Base-by-base conservation (phyloP, 2,888 invertebrate species). In the Periphyllus acericola region DNA sequence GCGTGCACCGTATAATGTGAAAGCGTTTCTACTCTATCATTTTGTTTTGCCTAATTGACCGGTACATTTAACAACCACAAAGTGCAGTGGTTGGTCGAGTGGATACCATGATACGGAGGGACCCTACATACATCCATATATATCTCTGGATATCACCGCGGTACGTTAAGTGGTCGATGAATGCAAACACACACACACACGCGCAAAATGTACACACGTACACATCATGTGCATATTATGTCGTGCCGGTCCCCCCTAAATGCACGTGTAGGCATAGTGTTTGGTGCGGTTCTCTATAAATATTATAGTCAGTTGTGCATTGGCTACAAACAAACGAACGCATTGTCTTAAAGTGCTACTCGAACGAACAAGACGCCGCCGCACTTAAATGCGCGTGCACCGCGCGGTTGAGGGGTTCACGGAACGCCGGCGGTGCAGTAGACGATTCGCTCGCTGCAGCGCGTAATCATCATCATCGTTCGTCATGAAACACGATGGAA, bases 271-370 rank as follows among this genome's bases (percentile, higher is more conserved):
- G 71, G 25, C 21, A 29, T 72, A 19, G 34, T 72, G 72, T 32
- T 32, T 34, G 17, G 17, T 32, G 32, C 17, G 34, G 34, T 72
- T 34, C 72, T 32, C 34, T 19, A 72, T 34, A 72, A 72, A 72
- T 72, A 72, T 72, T 72, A 72, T 72, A 72, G 72, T 72, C 72
- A 34, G 9, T 68, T 6, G 72, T 68, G 68, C 34, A 72, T 72
- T 19, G 34, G 72, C 34, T 34, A 5, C 72, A 19, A 72, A 72
- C 72, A 34, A 68, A 34, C 72, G 34, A n/a, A 72, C 34, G 72
- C 72, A 34, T 72, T 34, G 72, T 34, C 19, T 72, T 4, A 17
- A 72, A 72, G 72, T 34, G 34, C 72, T 34, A 72, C 72, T 72
- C 19, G 72, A 72, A 34, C 4, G 72, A 68, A 68, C 14, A 25